Evolutionary conservation across 2,888 invertebrate species (phyloP), one percentile per base, ranked within the genome.

Genomic region (Plagodis pulveraria): DNA sequence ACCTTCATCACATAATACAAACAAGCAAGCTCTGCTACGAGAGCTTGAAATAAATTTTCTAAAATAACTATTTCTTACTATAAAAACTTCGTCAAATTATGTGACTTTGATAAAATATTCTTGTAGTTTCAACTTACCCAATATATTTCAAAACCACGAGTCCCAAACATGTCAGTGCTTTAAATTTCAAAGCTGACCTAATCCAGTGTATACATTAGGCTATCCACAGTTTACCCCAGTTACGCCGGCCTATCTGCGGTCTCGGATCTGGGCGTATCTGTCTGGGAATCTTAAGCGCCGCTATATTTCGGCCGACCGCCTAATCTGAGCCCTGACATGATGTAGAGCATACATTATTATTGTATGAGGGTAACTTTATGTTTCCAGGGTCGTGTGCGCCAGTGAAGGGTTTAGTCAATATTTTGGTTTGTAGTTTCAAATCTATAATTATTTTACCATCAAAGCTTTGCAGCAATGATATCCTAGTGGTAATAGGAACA

Each of bases 191-290:
- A 43, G 38, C 33, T 9, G 7, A 6, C 33, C 12, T 10, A 57
- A 48, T 48, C 12, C 52, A 34, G 38, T 33, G 46, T 38, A 51
- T 51, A 52, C n/a, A 56, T 48, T 48, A 58, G 47, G 43, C 35
- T 43, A 51, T 44, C 32, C 42, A 34, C 45, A 45, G 32, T 33
- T 42, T 43, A 51, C 52, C 33, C 53, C 42, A 54, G 50, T 54
- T 58, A 22, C 22, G 46, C n/a, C 5, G 35, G 45, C 41, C 53
- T 50, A 54, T 59, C 54, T 59, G 33, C 53, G 46, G 54, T 54
- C 40, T 49, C 48, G 35, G 22, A 60, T 60, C 60, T 60, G 1
- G 42, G 55, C 40, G 38, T 59, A 60, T 60, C 60, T 41, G 55
- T 48, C 55, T 56, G 8, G 40, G 11, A 44, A 56, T 60, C 60